Percentiles rank a stretch among this genome's conserved stretches.
Conservation (phyloP, 2,113 vertebrate species). For the Myotis yumanensis region DNA sequence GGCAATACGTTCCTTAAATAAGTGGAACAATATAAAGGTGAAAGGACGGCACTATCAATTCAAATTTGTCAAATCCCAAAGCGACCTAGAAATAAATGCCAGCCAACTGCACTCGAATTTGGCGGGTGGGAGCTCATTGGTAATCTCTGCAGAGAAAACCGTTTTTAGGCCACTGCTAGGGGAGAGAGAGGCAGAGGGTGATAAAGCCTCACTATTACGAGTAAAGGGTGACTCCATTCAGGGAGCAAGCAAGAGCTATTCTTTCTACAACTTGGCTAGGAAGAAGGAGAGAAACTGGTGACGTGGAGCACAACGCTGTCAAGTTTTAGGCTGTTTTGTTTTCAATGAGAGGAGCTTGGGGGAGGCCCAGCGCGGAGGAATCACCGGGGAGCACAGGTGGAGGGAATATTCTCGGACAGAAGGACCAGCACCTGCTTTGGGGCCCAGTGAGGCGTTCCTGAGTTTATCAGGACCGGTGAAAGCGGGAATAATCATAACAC, state of each 20-base stretch:
- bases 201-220: background rate
- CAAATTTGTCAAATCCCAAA: slow-evolving; percentile 3
- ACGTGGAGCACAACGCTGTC: fast-evolving
- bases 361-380: background rate
- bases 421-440: background rate
- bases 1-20: background rate
- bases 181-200: fast-evolving
- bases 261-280: background rate
- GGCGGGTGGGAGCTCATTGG: background rate
- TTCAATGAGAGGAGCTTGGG: background rate
- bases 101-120: background rate
- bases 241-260: background rate
- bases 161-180: background rate
- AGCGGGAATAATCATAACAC: background rate
- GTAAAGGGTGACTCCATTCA: background rate
- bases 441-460: fast-evolving
- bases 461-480: too few species aligned
- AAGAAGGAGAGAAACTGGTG: background rate
- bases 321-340: background rate
- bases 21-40: background rate
- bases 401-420: background rate
- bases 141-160: background rate
- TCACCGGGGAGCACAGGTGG: background rate
- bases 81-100: background rate
- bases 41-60: background rate